A percentile compares a stretch with the other conserved stretches of the same genome.
These are phyloP conservation scores for Microhierax caerulescens DNA, from an alignment of 2,797 vertebrate genomes.

Conservation along the genomic window DNA sequence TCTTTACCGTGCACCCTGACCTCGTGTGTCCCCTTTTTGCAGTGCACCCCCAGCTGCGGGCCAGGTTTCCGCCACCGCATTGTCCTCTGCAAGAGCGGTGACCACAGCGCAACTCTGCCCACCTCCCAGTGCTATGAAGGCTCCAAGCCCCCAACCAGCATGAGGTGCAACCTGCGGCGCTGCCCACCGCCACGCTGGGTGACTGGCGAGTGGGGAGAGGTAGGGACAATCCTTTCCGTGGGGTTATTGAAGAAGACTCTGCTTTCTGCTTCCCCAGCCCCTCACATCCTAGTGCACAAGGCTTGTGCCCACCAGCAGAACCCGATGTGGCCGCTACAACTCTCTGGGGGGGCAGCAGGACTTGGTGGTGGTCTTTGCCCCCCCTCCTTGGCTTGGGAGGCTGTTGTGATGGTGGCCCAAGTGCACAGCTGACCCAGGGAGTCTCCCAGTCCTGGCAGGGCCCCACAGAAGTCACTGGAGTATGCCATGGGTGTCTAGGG, in stretches of 20 bases:
- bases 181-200: conserved; percentile 95
- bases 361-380: fast-evolving
- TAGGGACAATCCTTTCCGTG: conserved; percentile 48
- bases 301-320: neutral
- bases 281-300: fast-evolving
- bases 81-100: conserved; percentile 92
- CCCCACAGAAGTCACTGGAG: neutral
- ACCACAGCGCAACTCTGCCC: conserved; percentile 83
- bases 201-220: conserved; percentile 92
- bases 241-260: neutral
- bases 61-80: conserved; percentile 92
- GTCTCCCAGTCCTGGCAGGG: neutral
- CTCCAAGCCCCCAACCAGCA: conserved; percentile 87
- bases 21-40: neutral
- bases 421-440: neutral
- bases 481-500: neutral
- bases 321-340: fast-evolving
- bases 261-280: neutral
- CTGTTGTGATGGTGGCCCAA: neutral
- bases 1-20: neutral
- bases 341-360: neutral
- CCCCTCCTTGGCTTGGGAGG: neutral
- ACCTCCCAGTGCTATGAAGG: conserved; percentile 84
- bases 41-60: conserved; percentile 95
- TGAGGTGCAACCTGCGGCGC: conserved; percentile 94